Conservation (phyloP, 2,888 invertebrate species). For the Tiliacea citrago region DNA sequence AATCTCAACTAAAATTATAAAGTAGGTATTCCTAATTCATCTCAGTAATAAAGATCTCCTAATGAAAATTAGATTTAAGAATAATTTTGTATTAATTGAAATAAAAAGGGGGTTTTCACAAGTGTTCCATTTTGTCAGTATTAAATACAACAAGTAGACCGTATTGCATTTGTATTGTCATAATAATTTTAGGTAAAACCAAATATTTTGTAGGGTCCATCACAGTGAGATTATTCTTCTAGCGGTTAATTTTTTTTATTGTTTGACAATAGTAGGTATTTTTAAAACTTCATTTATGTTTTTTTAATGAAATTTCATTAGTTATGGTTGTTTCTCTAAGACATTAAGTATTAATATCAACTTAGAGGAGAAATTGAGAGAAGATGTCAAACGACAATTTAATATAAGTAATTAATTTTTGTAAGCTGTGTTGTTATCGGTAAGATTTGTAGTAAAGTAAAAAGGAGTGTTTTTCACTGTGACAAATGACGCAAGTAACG, state of each 20-base stretch:
- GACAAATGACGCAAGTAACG: not conserved
- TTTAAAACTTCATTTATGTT: not conserved
- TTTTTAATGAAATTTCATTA: not conserved
- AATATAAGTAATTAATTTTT: not conserved
- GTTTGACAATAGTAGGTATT: not conserved
- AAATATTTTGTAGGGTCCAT: not conserved
- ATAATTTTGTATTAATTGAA: not conserved
- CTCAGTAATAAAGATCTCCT: constrained; percentile 15
- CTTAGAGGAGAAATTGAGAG: not conserved
- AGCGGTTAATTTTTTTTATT: not conserved
- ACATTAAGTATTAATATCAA: not conserved
- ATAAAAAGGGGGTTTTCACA: not conserved
- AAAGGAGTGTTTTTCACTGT: too few relatives aligned
- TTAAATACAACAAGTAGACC: constrained; percentile 15
- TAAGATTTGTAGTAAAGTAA: not conserved
- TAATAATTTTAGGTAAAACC: constrained; percentile 7
- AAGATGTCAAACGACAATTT: not conserved
- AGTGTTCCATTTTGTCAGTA: constrained; percentile 34
- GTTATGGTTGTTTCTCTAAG: not conserved
- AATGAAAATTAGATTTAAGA: constrained; percentile 34
- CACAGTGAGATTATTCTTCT: constrained; percentile 6
- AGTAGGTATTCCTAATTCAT: constrained; percentile 8
- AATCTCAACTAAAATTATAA: constrained; percentile 24
- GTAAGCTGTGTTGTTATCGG: not conserved
- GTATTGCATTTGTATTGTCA: constrained; percentile 37